phyloP scores from a whole-genome alignment of 2,888 invertebrate genomes.

The Andrena praecox region DNA sequence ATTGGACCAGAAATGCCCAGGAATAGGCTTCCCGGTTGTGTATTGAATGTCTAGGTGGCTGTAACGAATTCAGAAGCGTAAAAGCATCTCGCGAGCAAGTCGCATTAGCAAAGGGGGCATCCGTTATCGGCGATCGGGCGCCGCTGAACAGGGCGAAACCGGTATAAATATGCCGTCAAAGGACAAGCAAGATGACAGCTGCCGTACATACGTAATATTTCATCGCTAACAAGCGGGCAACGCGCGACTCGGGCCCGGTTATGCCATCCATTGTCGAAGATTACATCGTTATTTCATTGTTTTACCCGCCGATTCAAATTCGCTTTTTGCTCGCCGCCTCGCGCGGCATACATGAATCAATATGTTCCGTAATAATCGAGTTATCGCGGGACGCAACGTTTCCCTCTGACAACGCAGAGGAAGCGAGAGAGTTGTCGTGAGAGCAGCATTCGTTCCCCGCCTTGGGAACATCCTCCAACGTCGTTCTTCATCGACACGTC shows the following conservation, averaged over 20 bases:
- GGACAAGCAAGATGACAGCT: slow-evolving; percentile 64
- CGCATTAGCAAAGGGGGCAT: slow-evolving; percentile 50
- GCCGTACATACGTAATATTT: slow-evolving; percentile 66
- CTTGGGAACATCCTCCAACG: background rate
- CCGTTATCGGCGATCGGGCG: slow-evolving; percentile 58
- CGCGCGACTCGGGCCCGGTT: slow-evolving; percentile 54
- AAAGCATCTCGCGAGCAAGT: slow-evolving; percentile 26
- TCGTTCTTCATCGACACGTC: slow-evolving; percentile 5
- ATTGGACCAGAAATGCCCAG: background rate
- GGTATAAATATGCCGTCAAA: slow-evolving; percentile 67
- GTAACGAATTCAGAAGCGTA: slow-evolving; percentile 51
- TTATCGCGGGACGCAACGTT: slow-evolving; percentile 50
- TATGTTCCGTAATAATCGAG: slow-evolving; percentile 67
- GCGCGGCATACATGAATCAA: slow-evolving; percentile 60
- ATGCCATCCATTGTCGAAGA: slow-evolving; percentile 69
- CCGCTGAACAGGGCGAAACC: slow-evolving; percentile 50
- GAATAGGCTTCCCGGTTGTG: background rate
- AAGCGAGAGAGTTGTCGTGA: background rate
- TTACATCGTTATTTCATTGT: slow-evolving; percentile 68
- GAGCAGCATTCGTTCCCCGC: background rate
- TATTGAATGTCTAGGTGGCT: background rate
- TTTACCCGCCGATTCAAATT: slow-evolving; percentile 64
- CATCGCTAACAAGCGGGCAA: slow-evolving; percentile 67
- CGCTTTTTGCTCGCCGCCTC: slow-evolving; percentile 52
- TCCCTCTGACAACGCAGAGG: background rate